Conservation (phyloP, 2,113 vertebrate genomes). For the Oryzias celebensis region DNA sequence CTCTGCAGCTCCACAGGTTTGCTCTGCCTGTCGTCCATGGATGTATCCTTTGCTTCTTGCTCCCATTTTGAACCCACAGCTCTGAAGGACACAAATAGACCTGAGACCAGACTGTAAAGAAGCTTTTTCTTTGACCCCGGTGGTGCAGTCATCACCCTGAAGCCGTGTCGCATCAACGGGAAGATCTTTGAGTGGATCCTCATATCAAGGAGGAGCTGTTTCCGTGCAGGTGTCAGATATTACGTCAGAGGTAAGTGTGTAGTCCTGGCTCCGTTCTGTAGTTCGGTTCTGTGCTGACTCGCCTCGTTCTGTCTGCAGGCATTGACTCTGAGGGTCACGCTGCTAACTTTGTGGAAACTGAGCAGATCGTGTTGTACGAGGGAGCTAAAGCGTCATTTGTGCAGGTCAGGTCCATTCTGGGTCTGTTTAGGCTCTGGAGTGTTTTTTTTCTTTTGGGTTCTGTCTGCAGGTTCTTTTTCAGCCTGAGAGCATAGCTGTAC, state of each 20-base stretch:
- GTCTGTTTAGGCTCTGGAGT: too few relatives aligned
- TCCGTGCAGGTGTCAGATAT: conserved; percentile 94
- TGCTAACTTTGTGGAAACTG: conserved; percentile 97
- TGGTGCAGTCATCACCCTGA: conserved; percentile 88
- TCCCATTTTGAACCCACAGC: too few relatives aligned
- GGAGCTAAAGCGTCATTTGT: conserved; percentile 91
- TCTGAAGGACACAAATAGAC: too few relatives aligned
- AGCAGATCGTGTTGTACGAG: conserved; percentile 92
- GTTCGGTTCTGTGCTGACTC: background rate
- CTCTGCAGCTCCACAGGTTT: conserved; percentile 74
- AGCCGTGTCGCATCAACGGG: conserved; percentile 91
- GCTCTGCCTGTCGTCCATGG: conserved; percentile 77
- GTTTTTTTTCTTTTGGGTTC: too few relatives aligned
- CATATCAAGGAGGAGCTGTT: conserved; percentile 97
- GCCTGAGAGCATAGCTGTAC: too few relatives aligned
- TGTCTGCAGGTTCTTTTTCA: too few relatives aligned
- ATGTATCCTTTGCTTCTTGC: conserved; percentile 71
- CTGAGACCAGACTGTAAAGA: too few relatives aligned
- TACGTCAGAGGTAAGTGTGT: conserved; percentile 89
- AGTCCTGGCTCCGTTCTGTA: too few relatives aligned
- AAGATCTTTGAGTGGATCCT: conserved; percentile 98
- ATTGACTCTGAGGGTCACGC: conserved; percentile 98
- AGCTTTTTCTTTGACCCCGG: conserved; percentile 50
- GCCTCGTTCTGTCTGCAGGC: conserved; percentile 69
- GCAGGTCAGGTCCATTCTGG: conserved; percentile 73